These are phyloP conservation scores for Oeneis ivallda DNA, from an alignment of 2,888 invertebrate genomes.

Conservation along the genomic window DNA sequence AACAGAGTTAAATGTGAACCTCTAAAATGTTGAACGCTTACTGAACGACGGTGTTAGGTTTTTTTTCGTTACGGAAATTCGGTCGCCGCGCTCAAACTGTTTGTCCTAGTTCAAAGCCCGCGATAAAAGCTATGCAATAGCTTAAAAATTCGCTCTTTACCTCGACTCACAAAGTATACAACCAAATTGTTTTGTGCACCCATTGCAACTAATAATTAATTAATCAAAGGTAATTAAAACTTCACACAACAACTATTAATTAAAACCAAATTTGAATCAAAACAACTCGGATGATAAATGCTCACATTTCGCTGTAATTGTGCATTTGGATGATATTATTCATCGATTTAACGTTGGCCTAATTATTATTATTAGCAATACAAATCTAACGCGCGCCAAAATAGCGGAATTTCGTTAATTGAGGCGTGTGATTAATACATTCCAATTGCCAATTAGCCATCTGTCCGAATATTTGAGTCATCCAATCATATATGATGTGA, in stretches of 20 bases:
- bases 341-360: background rate
- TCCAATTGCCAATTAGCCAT: constrained; percentile 7
- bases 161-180: too few species aligned
- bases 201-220: background rate
- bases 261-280: constrained; percentile 18
- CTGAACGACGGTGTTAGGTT: too few species aligned
- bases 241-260: constrained; percentile 17
- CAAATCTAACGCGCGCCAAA: constrained; percentile 4
- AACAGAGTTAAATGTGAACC: too few species aligned
- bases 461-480: background rate
- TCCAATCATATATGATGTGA: constrained; percentile 1
- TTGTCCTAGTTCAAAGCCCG: too few species aligned
- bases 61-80: too few species aligned
- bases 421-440: constrained; percentile 10
- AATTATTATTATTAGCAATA: constrained; percentile 13
- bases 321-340: constrained; percentile 10
- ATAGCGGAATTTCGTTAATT: constrained; percentile 8
- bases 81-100: too few species aligned
- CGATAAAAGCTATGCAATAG: too few species aligned
- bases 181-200: background rate
- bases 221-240: constrained; percentile 10
- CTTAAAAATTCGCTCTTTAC: background rate
- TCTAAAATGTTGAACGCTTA: too few species aligned
- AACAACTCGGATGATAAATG: constrained; percentile 13
- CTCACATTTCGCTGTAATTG: constrained; percentile 5